Conservation (phyloP, 2,113 vertebrate genomes). For the Strigops habroptila region DNA sequence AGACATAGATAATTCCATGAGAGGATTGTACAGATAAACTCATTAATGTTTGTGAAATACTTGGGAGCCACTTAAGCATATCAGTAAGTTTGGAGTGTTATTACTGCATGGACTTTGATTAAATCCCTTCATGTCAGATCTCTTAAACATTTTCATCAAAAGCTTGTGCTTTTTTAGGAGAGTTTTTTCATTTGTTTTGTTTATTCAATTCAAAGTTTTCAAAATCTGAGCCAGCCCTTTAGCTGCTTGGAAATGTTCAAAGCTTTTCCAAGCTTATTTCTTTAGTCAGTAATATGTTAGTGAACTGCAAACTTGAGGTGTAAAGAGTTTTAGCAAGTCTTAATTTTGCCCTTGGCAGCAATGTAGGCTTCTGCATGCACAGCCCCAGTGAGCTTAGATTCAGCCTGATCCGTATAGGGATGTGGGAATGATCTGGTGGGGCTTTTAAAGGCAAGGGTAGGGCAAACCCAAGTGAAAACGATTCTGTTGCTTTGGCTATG, state of each 20-base stretch:
- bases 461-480: neutral
- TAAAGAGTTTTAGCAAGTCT: neutral
- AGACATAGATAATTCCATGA: neutral
- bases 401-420: neutral
- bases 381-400: neutral
- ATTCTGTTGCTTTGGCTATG: slow-evolving; percentile 30
- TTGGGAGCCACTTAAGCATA: neutral
- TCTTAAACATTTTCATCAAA: neutral
- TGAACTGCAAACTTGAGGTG: neutral
- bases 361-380: neutral
- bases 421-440: neutral
- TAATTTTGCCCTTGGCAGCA: neutral
- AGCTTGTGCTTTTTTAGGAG: neutral
- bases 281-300: neutral
- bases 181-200: neutral
- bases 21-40: neutral
- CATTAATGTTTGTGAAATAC: neutral
- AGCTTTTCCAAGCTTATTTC: neutral
- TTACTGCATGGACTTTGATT: neutral
- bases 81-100: neutral
- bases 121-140: neutral
- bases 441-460: neutral
- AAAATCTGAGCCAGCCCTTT: neutral
- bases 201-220: neutral
- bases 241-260: neutral